Conservation (phyloP, 2,888 invertebrate genomes). For the Arge pagana region DNA sequence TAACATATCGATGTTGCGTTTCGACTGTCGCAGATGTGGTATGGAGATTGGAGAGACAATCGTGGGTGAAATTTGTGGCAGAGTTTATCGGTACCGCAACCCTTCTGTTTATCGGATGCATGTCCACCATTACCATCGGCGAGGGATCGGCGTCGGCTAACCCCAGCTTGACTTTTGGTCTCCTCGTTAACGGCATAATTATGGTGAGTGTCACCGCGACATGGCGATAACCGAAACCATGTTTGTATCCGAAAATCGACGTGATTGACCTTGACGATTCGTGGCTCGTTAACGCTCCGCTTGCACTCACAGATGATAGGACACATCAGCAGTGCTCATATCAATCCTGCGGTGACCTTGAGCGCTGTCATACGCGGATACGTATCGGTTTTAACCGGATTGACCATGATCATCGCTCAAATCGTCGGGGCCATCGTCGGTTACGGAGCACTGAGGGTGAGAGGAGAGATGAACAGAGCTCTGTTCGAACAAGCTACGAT, state of each 20-base stretch:
- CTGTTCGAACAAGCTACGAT: too few species aligned
- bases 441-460: constrained; percentile 63
- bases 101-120: constrained; percentile 71
- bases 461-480: too few species aligned
- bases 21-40: neutral
- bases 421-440: constrained; percentile 68
- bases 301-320: constrained; percentile 73
- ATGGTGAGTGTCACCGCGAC: too few species aligned
- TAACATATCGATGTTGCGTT: too few species aligned
- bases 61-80: constrained; percentile 57
- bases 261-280: too few species aligned
- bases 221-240: too few species aligned
- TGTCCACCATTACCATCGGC: constrained; percentile 62
- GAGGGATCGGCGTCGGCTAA: constrained; percentile 34
- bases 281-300: too few species aligned
- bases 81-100: constrained; percentile 69
- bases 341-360: constrained; percentile 74
- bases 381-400: constrained; percentile 60
- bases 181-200: constrained; percentile 67
- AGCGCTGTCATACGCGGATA: constrained; percentile 64
- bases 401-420: constrained; percentile 66
- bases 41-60: constrained; percentile 6
- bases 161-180: constrained; percentile 63
- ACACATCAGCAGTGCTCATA: constrained; percentile 74
- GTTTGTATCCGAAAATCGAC: too few species aligned